Evolutionary conservation across 1,140 invertebrate genomes (phyloP).

Genomic region (Dendrolimus punctatus): DNA sequence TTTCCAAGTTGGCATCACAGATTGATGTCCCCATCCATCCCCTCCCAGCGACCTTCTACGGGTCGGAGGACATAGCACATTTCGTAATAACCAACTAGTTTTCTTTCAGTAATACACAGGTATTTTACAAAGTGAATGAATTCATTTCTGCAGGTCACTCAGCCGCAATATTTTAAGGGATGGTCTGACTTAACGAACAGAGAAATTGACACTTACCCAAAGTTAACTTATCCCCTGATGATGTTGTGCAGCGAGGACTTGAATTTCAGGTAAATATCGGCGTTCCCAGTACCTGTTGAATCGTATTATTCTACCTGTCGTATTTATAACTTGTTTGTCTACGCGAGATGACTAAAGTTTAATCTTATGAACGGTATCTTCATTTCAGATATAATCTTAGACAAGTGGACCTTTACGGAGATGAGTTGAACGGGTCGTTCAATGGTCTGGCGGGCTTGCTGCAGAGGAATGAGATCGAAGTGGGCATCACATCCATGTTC

Average conservation of each 20-base stretch:
- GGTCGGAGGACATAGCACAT: no score
- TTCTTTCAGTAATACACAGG: no score
- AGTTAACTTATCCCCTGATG: slow-evolving; percentile 67
- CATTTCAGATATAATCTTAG: slow-evolving; percentile 56
- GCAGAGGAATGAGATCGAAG: slow-evolving; percentile 67
- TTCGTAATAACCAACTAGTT: no score
- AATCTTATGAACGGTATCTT: no score
- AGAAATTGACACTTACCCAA: slow-evolving; percentile 71
- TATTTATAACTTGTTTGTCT: no score
- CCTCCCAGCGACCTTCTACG: no score
- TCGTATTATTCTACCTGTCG: no score
- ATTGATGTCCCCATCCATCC: no score
- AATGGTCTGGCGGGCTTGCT: slow-evolving; percentile 68
- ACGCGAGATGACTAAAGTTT: no score
- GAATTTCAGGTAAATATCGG: slow-evolving; percentile 53
- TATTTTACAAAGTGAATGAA: neutral
- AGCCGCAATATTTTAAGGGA: slow-evolving; percentile 46
- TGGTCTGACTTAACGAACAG: slow-evolving; percentile 60
- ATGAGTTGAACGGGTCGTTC: slow-evolving; percentile 71
- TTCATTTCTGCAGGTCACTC: slow-evolving; percentile 26
- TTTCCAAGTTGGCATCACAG: no score
- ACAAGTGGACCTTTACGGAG: slow-evolving; percentile 71
- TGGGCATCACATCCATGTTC: slow-evolving; percentile 69
- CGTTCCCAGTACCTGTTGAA: neutral
- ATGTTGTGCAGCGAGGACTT: slow-evolving; percentile 60